A percentile compares a stretch with the other conserved stretches of the same genome.
Evolutionary conservation across 2,113 vertebrate genomes (phyloP).

Genomic region (Muntiacus reevesi): DNA sequence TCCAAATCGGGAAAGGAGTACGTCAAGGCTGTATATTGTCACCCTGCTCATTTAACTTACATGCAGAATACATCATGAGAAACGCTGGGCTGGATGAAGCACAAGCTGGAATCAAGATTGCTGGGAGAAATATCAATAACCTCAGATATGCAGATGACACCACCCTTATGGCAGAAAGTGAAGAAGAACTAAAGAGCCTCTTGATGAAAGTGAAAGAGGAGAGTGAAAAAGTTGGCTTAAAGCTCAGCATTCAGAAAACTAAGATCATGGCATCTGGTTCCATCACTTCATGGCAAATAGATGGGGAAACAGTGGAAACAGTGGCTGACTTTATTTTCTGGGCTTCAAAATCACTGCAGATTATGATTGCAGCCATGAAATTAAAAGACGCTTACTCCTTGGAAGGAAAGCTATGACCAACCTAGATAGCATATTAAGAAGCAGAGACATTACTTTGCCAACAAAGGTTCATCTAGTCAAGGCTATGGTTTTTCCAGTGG

Average conservation of each 20-base stretch:
- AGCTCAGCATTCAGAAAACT: not conserved
- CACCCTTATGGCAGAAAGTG: not conserved
- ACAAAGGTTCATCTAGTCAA: not conserved
- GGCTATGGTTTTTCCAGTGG: not conserved
- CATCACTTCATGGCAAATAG: not conserved
- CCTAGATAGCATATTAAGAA: not conserved
- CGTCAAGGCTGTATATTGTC: not conserved
- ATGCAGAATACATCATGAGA: not conserved
- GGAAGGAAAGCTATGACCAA: not conserved
- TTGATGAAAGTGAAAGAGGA: not conserved
- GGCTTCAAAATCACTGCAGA: not conserved
- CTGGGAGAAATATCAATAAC: not conserved
- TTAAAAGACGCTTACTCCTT: not conserved
- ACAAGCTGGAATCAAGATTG: not conserved
- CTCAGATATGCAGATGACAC: not conserved
- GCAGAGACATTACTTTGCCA: not conserved
- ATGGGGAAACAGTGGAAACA: not conserved
- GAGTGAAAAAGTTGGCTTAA: not conserved
- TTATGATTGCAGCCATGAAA: not conserved
- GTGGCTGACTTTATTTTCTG: not conserved
- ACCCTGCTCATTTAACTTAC: not conserved
- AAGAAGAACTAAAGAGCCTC: not conserved
- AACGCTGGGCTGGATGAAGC: not conserved
- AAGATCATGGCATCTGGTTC: not conserved
- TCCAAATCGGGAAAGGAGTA: not conserved